These are phyloP conservation scores for Acanthopagrus latus DNA, from an alignment of 2,797 vertebrate species.

Conservation along the genomic window DNA sequence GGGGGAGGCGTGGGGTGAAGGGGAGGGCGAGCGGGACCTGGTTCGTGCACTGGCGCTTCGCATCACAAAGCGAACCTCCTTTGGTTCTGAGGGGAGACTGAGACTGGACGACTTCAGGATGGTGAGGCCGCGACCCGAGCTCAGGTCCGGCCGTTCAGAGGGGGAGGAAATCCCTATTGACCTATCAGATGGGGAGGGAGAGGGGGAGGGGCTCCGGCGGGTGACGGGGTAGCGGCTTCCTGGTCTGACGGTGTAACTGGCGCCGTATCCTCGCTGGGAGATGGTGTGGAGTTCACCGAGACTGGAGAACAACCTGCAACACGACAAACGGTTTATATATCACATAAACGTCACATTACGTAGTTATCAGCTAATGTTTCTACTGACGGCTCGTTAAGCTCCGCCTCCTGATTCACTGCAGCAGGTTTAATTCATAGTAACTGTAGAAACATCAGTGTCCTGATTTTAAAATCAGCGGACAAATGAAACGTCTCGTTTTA, in stretches of 20 bases:
- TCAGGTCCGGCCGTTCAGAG: constrained; percentile 77
- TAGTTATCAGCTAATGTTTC: background rate
- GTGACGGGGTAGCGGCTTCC: constrained; percentile 96
- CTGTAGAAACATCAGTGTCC: background rate
- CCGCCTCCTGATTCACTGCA: background rate
- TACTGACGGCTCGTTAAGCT: background rate
- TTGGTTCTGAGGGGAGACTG: constrained; percentile 96
- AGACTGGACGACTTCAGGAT: constrained; percentile 99
- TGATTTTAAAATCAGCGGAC: background rate
- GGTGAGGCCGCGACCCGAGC: constrained; percentile 85
- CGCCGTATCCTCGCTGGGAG: constrained; percentile 94
- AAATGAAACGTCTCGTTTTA: too few relatives aligned
- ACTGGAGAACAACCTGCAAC: constrained; percentile 97
- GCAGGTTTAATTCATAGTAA: background rate
- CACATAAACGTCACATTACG: background rate
- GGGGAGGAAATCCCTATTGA: constrained; percentile 85
- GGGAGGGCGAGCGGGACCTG: constrained; percentile 90
- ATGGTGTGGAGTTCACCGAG: constrained; percentile 98
- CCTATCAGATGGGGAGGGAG: constrained; percentile 91
- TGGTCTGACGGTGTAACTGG: constrained; percentile 94
- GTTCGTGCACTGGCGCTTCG: constrained; percentile 95
- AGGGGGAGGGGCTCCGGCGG: constrained; percentile 94
- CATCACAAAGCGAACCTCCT: constrained; percentile 98
- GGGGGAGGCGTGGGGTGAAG: constrained; percentile 86
- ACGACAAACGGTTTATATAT: constrained; percentile 45